phyloP scores from a whole-genome alignment of 2,113 vertebrate species.

The Elaphurus davidianus region DNA sequence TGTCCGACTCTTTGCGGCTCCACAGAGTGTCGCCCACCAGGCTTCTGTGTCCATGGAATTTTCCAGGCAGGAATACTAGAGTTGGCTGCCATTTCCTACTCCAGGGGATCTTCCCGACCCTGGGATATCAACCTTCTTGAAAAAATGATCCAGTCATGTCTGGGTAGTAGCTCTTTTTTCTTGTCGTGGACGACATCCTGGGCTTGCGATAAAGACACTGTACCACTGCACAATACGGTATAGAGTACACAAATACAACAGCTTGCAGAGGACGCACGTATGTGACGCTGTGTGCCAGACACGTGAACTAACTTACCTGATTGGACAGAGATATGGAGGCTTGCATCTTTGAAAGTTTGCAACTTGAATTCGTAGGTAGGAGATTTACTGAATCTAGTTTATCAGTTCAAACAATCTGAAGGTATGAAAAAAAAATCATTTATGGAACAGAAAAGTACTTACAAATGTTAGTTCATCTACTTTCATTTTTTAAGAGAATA shows the following conservation, averaged over 20 bases:
- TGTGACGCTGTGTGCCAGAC: background rate
- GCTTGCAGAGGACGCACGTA: background rate
- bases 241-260: background rate
- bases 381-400: background rate
- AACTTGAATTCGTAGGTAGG: background rate
- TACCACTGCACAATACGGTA: background rate
- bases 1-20: background rate
- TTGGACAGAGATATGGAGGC: background rate
- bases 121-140: background rate
- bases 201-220: background rate
- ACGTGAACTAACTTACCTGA: background rate
- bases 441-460: background rate
- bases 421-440: background rate
- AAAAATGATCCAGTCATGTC: background rate
- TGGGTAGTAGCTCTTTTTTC: background rate
- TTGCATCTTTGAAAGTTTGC: background rate
- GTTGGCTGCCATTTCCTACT: background rate
- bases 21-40: background rate
- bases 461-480: background rate
- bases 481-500: constrained; percentile 24
- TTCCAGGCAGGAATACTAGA: background rate
- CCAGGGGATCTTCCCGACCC: background rate
- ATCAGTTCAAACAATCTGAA: background rate
- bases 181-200: background rate
- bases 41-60: background rate